Evolutionary conservation across 2,888 invertebrate species (phyloP), one percentile per base, ranked within the genome.

Genomic region (Platycnemis pennipes): DNA sequence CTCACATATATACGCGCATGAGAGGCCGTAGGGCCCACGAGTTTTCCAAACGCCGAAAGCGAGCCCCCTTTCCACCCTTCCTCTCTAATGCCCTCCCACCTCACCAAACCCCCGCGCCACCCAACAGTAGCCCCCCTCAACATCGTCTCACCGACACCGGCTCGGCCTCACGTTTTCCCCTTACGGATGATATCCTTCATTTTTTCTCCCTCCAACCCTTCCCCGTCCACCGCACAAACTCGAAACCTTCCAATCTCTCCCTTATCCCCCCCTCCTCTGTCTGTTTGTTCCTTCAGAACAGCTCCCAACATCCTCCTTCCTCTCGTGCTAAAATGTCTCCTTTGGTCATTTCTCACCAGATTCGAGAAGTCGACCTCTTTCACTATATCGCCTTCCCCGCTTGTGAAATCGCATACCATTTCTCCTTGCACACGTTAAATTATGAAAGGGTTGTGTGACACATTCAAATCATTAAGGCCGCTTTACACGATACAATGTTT

Each of bases 11-110:
- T 63, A 44, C 86, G 26, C 87, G n/a, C 77, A 77, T n/a, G n/a
- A 16, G 46, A 26, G 63, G 26, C 26, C 63, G 63, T 44, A 44
- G 16, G 44, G 44, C 56, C n/a, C 63, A 44, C 63, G 91, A 91
- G 91, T 91, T 91, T 42, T 42, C 56, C 91, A 63, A 91, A 91
- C 69, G 42, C 91, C 91, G 19, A 26, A 69, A 91, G n/a, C 63
- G 42, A 42, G 22, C 37, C 26, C 26, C 44, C 63, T 26, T 31
- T 56, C 31, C 45, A n/a, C 53, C 53, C 53, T 42, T 2, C 13
- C 13, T 16, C 31, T 44, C 37, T 63, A 91, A 63, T 44, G 44
- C 44, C 45, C 26, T 42, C 44, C 37, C 77, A 53, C 63, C 63
- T 63, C 63, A 63, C 77, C 13, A 77, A 77, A 77, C 77, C 37